phyloP scores from a whole-genome alignment of 2,888 invertebrate genomes.

The Drosophila helvetica region DNA sequence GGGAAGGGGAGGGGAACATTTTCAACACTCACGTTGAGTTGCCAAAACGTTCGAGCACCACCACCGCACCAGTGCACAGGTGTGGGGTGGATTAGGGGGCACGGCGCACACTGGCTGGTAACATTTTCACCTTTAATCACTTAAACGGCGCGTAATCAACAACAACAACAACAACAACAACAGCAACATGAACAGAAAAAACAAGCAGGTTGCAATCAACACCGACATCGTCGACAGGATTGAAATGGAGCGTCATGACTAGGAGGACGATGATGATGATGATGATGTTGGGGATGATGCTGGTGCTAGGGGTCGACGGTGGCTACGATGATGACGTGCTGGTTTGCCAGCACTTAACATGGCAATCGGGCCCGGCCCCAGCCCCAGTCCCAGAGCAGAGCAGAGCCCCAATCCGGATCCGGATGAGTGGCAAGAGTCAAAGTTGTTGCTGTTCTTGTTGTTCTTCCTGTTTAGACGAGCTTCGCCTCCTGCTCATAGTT shows the following conservation, averaged over 20 bases:
- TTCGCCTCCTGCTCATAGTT: slow-evolving; percentile 56
- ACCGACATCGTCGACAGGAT: slow-evolving; percentile 63
- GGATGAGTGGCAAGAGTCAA: slow-evolving; percentile 62
- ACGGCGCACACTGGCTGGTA: slow-evolving; percentile 15
- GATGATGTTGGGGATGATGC: background rate
- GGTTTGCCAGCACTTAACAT: slow-evolving; percentile 70
- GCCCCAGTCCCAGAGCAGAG: background rate
- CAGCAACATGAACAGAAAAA: slow-evolving; percentile 25
- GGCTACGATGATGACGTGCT: slow-evolving; percentile 62
- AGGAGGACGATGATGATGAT: slow-evolving; percentile 17
- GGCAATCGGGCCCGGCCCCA: slow-evolving; percentile 30
- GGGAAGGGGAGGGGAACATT: slow-evolving; percentile 56
- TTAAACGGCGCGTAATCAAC: slow-evolving; percentile 77
- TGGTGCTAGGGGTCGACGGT: background rate
- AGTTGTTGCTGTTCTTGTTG: slow-evolving; percentile 21
- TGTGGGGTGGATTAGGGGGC: slow-evolving; percentile 1
- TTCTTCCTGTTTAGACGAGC: slow-evolving; percentile 34
- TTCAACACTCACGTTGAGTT: slow-evolving; percentile 42
- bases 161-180: slow-evolving; percentile 36
- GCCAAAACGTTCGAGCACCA: slow-evolving; percentile 21
- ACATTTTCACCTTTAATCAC: slow-evolving; percentile 78
- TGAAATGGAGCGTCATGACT: slow-evolving; percentile 71
- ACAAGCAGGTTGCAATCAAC: slow-evolving; percentile 66
- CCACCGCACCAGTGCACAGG: slow-evolving; percentile 1
- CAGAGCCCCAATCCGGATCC: slow-evolving; percentile 42